phyloP scores from a whole-genome alignment of 2,113 vertebrate species.

The Turnix velox region DNA sequence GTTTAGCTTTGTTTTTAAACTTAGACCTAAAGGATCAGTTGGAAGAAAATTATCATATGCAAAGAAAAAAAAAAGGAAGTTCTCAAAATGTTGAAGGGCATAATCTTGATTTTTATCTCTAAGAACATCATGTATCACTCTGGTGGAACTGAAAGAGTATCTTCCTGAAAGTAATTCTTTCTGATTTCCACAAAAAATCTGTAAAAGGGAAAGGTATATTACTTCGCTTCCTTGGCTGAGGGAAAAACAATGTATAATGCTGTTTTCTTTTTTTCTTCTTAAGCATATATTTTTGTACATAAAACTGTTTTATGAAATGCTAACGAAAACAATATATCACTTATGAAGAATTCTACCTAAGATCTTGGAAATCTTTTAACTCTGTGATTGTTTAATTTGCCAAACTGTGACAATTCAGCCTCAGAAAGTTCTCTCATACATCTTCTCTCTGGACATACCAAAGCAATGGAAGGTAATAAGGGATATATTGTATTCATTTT shows the following conservation, averaged over 20 bases:
- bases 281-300: not conserved
- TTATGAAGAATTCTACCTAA: slow-evolving; percentile 31
- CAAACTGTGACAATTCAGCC: slow-evolving; percentile 38
- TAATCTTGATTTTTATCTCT: not conserved
- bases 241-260: not conserved
- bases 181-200: not conserved
- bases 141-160: not conserved
- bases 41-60: not conserved
- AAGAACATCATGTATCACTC: not conserved
- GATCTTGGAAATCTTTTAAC: slow-evolving; percentile 26
- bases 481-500: slow-evolving; percentile 12
- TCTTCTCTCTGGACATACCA: slow-evolving; percentile 23
- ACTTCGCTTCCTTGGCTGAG: not conserved
- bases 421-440: slow-evolving; percentile 26
- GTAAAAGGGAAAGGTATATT: not conserved
- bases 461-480: slow-evolving; percentile 32
- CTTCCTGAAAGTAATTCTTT: not conserved
- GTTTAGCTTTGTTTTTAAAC: not conserved
- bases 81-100: not conserved
- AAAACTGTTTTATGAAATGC: slow-evolving; percentile 26
- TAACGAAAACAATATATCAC: slow-evolving; percentile 51
- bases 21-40: not conserved
- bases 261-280: not conserved
- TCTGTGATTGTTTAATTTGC: slow-evolving; percentile 61
- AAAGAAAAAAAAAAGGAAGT: not conserved